These are phyloP conservation scores for Pycnomerus fuliginosus DNA, from an alignment of 2,888 invertebrate genomes.

Conservation along the genomic window DNA sequence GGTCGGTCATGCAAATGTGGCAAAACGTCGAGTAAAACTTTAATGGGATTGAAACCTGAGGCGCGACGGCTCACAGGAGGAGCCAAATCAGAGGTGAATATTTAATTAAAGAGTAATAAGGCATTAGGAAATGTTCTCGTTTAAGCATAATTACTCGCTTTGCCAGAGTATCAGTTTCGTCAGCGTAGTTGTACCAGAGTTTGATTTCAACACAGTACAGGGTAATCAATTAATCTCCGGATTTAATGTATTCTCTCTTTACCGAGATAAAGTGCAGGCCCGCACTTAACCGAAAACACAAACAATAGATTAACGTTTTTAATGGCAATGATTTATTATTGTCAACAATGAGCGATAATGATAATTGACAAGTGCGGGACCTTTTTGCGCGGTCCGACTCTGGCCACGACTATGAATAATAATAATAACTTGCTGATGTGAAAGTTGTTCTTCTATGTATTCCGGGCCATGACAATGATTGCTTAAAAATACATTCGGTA, in stretches of 20 bases:
- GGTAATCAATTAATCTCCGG: slow-evolving; percentile 33
- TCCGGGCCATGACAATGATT: too few relatives aligned
- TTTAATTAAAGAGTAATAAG: too few relatives aligned
- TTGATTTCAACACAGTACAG: slow-evolving; percentile 25
- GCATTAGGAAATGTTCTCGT: slow-evolving; percentile 13
- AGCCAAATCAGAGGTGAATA: too few relatives aligned
- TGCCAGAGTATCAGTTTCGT: slow-evolving; percentile 24
- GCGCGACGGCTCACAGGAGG: too few relatives aligned
- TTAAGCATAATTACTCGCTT: slow-evolving; percentile 11
- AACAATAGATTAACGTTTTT: slow-evolving; percentile 16
- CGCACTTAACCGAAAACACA: slow-evolving; percentile 21
- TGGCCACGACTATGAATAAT: slow-evolving; percentile 34
- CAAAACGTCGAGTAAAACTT: too few relatives aligned
- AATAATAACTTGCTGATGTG: slow-evolving; percentile 40
- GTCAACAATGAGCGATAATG: slow-evolving; percentile 13
- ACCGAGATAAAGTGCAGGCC: slow-evolving; percentile 24
- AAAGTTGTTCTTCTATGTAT: slow-evolving; percentile 42
- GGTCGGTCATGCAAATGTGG: neutral
- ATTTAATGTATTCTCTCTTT: slow-evolving; percentile 33
- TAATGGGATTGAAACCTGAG: too few relatives aligned
- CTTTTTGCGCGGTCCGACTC: slow-evolving; percentile 1
- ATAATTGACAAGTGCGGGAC: slow-evolving; percentile 14
- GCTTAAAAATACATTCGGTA: too few relatives aligned
- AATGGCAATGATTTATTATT: slow-evolving; percentile 19
- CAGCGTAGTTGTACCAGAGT: slow-evolving; percentile 23